A percentile compares a stretch with the other conserved stretches of the same genome.
Conservation (phyloP, 2,888 invertebrate genomes). For the Thereva nobilitata region DNA sequence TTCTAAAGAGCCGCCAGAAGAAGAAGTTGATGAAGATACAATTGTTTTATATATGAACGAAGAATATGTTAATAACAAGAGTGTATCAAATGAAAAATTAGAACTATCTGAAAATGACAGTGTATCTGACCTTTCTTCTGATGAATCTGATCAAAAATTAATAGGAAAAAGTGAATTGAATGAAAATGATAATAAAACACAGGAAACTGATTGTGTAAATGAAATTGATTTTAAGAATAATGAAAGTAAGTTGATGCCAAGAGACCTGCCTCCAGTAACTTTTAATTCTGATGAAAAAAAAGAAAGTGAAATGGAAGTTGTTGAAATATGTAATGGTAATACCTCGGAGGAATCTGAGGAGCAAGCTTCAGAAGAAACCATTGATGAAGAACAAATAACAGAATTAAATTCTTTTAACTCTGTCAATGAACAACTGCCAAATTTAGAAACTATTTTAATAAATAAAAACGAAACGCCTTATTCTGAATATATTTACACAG, state of each 20-base stretch:
- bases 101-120: no score
- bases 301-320: neutral
- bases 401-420: neutral
- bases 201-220: neutral
- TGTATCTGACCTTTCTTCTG: no score
- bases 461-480: no score
- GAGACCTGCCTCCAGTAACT: no score
- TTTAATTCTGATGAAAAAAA: no score
- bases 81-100: no score
- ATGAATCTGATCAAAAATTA: conserved; percentile 4
- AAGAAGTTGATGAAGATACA: no score
- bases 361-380: neutral
- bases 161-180: neutral
- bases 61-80: no score
- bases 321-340: neutral
- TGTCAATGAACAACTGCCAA: no score
- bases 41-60: no score
- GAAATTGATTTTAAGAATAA: neutral
- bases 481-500: neutral
- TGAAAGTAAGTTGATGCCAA: no score
- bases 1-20: neutral
- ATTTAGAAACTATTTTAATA: no score
- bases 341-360: neutral
- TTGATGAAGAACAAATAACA: neutral
- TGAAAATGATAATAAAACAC: neutral